phyloP scores from a whole-genome alignment of 2,797 vertebrate species.

The Mareca strepera region DNA sequence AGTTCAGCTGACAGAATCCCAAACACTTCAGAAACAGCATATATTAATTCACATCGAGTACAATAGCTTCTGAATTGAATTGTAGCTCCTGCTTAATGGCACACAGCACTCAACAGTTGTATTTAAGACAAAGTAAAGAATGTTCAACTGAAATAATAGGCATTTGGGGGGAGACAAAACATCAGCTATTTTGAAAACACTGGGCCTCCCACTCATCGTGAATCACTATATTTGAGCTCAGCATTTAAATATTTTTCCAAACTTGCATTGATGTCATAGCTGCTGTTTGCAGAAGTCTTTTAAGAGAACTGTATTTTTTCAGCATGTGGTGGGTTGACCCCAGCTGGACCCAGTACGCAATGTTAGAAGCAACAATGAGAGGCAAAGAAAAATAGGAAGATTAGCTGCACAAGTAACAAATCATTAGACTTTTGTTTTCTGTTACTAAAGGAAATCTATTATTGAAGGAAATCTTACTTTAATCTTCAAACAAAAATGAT shows the following conservation, averaged over 20 bases:
- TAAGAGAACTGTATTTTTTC: not conserved
- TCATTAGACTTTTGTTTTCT: not conserved
- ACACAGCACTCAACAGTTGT: not conserved
- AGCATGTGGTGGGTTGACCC: not conserved
- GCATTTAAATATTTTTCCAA: not conserved
- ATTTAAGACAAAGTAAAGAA: not conserved
- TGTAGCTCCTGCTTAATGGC: not conserved
- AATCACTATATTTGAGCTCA: conserved; percentile 6
- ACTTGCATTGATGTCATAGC: not conserved
- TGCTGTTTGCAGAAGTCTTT: not conserved
- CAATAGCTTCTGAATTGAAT: not conserved
- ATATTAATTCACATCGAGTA: not conserved
- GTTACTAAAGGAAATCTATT: not conserved
- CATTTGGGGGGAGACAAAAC: not conserved
- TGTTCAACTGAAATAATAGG: not conserved
- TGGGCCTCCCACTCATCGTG: not conserved
- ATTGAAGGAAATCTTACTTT: not conserved
- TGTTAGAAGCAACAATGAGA: not conserved
- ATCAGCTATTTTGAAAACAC: conserved; percentile 24
- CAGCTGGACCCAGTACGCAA: not conserved
- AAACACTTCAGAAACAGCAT: not conserved
- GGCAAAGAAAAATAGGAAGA: not conserved
- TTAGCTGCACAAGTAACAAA: not conserved
- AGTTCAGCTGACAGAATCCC: not conserved
- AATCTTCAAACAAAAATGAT: not conserved